Evolutionary conservation across 2,888 invertebrate genomes (phyloP).

Genomic region (Octonoba sinensis): DNA sequence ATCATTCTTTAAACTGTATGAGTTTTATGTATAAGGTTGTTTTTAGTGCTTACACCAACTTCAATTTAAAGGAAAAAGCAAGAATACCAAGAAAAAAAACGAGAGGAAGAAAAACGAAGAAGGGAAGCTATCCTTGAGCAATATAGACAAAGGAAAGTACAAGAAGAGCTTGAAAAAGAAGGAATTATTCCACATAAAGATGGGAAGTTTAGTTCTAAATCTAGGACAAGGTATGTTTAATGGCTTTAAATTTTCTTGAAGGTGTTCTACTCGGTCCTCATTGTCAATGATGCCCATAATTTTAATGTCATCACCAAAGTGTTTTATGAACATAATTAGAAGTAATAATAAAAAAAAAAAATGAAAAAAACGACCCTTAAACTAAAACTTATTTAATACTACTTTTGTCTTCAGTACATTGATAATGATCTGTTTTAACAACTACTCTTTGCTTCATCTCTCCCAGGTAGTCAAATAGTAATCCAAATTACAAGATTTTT

Average conservation of each 20-base stretch:
- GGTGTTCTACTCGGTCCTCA: no score
- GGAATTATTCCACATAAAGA: constrained; percentile 66
- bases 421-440: no score
- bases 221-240: constrained; percentile 43
- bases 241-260: neutral
- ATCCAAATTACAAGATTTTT: no score
- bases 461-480: no score
- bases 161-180: constrained; percentile 82
- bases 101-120: constrained; percentile 86
- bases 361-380: no score
- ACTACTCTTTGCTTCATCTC: no score
- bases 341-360: no score
- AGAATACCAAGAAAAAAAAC: constrained; percentile 78
- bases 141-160: constrained; percentile 92
- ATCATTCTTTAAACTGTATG: no score
- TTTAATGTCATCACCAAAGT: neutral
- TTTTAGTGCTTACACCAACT: neutral
- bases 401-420: no score
- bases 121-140: constrained; percentile 90
- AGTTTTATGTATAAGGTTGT: no score
- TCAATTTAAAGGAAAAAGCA: constrained; percentile 75
- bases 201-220: constrained; percentile 22
- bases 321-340: no score
- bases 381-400: no score
- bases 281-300: neutral